Percentiles rank a stretch among this genome's conserved stretches.
These are phyloP conservation scores for Caerostris darwini DNA, from an alignment of 1,140 invertebrate genomes.

Conservation along the genomic window DNA sequence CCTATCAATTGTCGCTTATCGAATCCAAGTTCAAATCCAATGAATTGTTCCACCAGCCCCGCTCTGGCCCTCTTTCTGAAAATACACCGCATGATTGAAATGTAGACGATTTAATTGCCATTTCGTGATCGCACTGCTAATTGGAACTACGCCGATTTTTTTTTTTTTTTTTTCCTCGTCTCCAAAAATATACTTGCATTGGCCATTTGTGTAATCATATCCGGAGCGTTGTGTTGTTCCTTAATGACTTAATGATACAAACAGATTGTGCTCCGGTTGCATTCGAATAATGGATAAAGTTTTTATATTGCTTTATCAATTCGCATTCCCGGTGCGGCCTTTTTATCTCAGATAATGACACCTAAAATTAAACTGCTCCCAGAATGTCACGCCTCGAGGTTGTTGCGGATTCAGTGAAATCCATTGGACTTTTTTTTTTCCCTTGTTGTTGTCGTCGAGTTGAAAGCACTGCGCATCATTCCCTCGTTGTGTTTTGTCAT, in stretches of 20 bases:
- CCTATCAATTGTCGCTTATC: too few relatives aligned
- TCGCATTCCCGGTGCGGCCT: background rate
- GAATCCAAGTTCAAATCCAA: too few relatives aligned
- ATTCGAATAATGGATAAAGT: background rate
- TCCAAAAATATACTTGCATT: background rate
- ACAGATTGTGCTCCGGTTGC: background rate
- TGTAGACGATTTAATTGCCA: too few relatives aligned
- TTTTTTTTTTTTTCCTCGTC: too few relatives aligned
- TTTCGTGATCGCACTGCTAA: too few relatives aligned
- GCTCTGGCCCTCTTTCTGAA: too few relatives aligned
- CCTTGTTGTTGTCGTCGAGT: constrained; percentile 19
- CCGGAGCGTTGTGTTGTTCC: background rate
- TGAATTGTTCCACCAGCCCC: too few relatives aligned
- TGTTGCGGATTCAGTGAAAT: background rate
- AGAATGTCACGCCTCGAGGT: background rate
- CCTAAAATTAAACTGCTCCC: background rate
- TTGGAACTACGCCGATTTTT: too few relatives aligned
- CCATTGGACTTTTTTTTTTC: background rate
- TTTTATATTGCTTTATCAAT: background rate
- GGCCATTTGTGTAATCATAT: background rate
- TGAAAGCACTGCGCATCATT: constrained; percentile 28
- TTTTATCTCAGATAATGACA: background rate
- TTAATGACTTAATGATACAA: background rate
- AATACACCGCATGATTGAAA: too few relatives aligned
- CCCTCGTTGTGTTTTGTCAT: background rate